phyloP scores from a whole-genome alignment of 2,888 invertebrate species.

The Formica aserva region DNA sequence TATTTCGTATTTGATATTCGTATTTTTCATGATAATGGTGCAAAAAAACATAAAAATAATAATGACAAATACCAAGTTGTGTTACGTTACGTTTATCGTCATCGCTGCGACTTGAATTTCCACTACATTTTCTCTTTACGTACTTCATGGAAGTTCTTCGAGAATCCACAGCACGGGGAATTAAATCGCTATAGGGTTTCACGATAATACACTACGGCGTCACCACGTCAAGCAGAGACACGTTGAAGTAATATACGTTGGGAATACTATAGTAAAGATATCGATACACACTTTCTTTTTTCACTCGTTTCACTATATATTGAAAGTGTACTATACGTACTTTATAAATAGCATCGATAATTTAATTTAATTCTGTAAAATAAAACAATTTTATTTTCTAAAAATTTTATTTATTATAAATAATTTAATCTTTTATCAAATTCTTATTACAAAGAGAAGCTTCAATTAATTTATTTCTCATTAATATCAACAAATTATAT shows the following conservation, averaged over 20 bases:
- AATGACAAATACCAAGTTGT: not conserved
- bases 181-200: constrained; percentile 72
- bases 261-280: not conserved
- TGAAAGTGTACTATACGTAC: not conserved
- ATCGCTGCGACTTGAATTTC: constrained; percentile 47
- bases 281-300: not conserved
- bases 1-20: not conserved
- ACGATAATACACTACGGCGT: constrained; percentile 49
- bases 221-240: constrained; percentile 51
- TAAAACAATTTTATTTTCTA: not conserved
- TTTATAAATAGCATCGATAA: not conserved
- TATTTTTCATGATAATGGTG: not conserved
- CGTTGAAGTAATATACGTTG: constrained; percentile 8
- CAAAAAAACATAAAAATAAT: not conserved
- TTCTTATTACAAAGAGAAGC: not conserved
- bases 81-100: constrained; percentile 20
- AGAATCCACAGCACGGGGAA: constrained; percentile 61
- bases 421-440: not conserved
- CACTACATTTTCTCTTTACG: constrained; percentile 57
- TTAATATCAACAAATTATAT: not conserved
- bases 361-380: not conserved
- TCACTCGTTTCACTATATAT: not conserved
- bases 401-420: not conserved
- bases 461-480: not conserved
- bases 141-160: constrained; percentile 58